Conservation (phyloP, 2,888 invertebrate species). For the Maniola hyperantus region DNA sequence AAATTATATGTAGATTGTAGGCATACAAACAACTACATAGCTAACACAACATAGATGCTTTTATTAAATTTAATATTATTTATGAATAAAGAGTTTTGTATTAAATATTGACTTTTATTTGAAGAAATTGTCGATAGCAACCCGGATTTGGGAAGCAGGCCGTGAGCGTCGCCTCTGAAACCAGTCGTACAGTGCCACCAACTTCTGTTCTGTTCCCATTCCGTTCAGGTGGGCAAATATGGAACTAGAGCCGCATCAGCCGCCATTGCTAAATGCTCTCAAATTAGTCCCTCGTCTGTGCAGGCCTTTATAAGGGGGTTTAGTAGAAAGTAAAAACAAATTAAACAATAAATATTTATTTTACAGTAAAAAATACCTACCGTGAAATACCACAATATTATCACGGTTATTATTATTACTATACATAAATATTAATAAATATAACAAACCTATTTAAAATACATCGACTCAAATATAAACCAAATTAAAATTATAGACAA, state of each 20-base stretch:
- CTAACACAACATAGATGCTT: slow-evolving; percentile 56
- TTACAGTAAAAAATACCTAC: slow-evolving; percentile 52
- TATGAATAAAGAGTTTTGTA: slow-evolving; percentile 46
- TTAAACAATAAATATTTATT: slow-evolving; percentile 38
- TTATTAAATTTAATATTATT: slow-evolving; percentile 60
- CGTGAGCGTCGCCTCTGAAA: no score
- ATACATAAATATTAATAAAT: neutral
- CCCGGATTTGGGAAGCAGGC: no score
- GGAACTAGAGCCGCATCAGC: no score
- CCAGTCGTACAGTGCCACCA: no score
- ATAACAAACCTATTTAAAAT: neutral
- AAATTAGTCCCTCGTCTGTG: no score
- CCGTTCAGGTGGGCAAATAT: no score
- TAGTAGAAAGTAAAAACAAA: neutral
- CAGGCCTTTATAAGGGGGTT: neutral
- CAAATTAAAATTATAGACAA: no score
- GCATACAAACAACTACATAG: slow-evolving; percentile 51
- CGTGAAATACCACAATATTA: slow-evolving; percentile 1
- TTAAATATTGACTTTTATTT: slow-evolving; percentile 23
- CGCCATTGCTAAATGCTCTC: no score
- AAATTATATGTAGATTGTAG: slow-evolving; percentile 13
- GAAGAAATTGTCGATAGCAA: neutral
- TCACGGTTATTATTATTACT: slow-evolving; percentile 4
- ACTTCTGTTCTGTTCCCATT: no score
- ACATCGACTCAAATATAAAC: no score